Percentiles rank a stretch among this genome's conserved stretches.
Conservation (phyloP, 2,113 vertebrate genomes). For the Mormyrus lacerda region DNA sequence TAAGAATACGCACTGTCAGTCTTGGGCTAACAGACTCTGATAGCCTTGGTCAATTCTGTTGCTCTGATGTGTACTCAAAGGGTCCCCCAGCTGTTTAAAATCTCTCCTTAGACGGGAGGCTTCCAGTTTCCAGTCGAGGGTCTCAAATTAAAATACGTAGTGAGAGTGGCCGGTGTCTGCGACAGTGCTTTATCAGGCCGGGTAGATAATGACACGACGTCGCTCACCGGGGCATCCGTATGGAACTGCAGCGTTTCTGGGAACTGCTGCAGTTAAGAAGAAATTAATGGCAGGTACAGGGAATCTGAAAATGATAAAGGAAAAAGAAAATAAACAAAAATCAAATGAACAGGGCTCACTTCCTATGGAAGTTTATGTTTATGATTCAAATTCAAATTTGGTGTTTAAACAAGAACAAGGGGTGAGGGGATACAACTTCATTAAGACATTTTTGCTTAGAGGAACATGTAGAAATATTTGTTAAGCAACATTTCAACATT, state of each 20-base stretch:
- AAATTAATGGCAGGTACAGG: neutral
- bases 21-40: slow-evolving; percentile 39
- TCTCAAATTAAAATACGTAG: slow-evolving; percentile 20
- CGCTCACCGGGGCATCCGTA: no score
- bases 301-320: neutral
- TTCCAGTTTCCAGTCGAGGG: slow-evolving; percentile 9
- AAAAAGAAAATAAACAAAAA: neutral
- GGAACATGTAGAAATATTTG: slow-evolving; percentile 45
- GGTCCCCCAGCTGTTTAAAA: slow-evolving; percentile 34
- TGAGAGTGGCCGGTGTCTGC: neutral
- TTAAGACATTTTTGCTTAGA: slow-evolving; percentile 26
- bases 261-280: neutral
- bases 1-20: slow-evolving; percentile 40
- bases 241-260: neutral
- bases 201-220: neutral
- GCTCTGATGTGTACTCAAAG: slow-evolving; percentile 38
- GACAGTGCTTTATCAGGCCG: neutral
- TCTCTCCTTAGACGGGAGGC: slow-evolving; percentile 21
- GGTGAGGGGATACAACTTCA: slow-evolving; percentile 27
- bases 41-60: slow-evolving; percentile 36
- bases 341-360: neutral
- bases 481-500: slow-evolving; percentile 55
- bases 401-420: slow-evolving; percentile 13
- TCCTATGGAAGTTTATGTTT: neutral
- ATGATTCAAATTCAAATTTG: neutral